A percentile compares a stretch with the other conserved stretches of the same genome.
These are phyloP conservation scores for Rhinichthys osculus DNA, from an alignment of 2,797 vertebrate genomes.

Conservation along the genomic window DNA sequence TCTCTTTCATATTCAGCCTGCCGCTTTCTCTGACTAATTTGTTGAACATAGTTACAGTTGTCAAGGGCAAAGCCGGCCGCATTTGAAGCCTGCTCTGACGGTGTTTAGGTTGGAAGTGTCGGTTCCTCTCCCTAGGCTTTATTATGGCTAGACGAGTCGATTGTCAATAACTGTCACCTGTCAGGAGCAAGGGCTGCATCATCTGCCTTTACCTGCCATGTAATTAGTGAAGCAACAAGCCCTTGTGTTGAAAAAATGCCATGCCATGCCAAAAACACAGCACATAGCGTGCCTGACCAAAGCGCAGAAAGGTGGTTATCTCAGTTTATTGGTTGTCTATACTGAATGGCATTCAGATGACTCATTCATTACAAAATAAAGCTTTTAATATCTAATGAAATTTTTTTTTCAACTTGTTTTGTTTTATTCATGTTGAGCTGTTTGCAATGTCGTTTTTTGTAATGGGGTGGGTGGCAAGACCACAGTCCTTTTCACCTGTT, in stretches of 20 bases:
- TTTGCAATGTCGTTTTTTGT: conserved; percentile 47
- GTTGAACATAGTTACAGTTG: conserved; percentile 81
- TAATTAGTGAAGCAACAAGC: conserved; percentile 68
- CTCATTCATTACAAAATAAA: conserved; percentile 54
- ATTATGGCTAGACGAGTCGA: conserved; percentile 76
- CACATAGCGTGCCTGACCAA: conserved; percentile 60
- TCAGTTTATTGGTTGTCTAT: conserved; percentile 55
- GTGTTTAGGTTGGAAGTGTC: conserved; percentile 76
- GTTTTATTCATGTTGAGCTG: conserved; percentile 40
- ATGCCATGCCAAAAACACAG: conserved; percentile 68
- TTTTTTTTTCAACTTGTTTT: background rate
- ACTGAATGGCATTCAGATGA: conserved; percentile 65
- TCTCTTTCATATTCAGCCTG: conserved; percentile 66
- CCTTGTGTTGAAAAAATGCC: conserved; percentile 70
- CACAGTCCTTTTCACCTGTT: conserved; percentile 70
- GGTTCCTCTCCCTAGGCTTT: conserved; percentile 73
- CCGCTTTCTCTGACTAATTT: conserved; percentile 75
- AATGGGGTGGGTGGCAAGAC: conserved; percentile 29
- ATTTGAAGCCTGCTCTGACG: conserved; percentile 60
- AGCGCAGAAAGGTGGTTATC: conserved; percentile 68
- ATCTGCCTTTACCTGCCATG: conserved; percentile 69
- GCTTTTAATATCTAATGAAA: conserved; percentile 64
- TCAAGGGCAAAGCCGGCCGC: conserved; percentile 69
- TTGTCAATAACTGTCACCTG: conserved; percentile 80
- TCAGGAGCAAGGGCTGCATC: conserved; percentile 58